Evolutionary conservation across 2,797 vertebrate species (phyloP), one percentile per base, ranked within the genome.

Genomic region (Mycteria americana): DNA sequence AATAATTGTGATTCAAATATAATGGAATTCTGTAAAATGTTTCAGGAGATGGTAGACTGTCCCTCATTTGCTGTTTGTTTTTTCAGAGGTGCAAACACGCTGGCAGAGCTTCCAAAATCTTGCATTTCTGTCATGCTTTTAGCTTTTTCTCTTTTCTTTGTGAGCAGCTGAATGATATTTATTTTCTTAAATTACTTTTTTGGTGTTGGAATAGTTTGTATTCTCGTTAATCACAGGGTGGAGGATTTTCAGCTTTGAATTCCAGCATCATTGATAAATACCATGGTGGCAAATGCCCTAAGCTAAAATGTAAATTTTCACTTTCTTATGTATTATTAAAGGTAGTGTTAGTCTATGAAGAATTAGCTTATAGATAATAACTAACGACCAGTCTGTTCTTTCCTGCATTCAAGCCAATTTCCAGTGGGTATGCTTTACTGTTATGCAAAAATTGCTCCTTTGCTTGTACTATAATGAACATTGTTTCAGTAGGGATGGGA

Each of bases 1-100:
- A 88, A 10, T 68, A 84, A 86, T 90, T 92, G 67, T 75, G 63
- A 94, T 96, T 90, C 65, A 86, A 18, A 92, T 82, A 70, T 72
- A 54, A 67, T 96, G 80, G 21, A 94, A 83, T 81, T 68, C 35
- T 90, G 69, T 87, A 65, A 95, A 92, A 73, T 35, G 10, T 93
- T 90, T 94, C 27, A 57, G 62, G 65, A 72, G 65, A 72, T 74
- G 56, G 27, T 91, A 91, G 93, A 67, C 88, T 67, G 46, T 80
- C 63, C 46, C 39, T 76, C 45, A 35, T 86, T 95, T 80, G 57
- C 68, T 89, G 33, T 72, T 93, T 80, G 30, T 59, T 64, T 83
- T 88, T 93, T 95, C 63, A 73, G 84, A 89, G 45, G 28, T 91
- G 79, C 45, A 95, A 77, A 70, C 35, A 22, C 18, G 33, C 31